These are phyloP conservation scores for Sylvia borin DNA, from an alignment of 2,797 vertebrate species.

Conservation along the genomic window DNA sequence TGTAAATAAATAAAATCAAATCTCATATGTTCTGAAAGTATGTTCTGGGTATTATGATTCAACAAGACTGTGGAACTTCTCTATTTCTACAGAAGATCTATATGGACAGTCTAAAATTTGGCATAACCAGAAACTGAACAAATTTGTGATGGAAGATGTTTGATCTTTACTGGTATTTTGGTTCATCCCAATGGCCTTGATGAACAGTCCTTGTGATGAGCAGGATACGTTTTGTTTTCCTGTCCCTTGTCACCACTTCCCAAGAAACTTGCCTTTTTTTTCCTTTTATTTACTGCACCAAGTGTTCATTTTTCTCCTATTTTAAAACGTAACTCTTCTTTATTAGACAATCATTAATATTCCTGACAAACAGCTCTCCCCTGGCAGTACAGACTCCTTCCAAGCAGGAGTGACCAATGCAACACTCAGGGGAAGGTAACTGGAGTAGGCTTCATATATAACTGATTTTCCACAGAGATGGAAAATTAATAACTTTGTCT, in stretches of 20 bases:
- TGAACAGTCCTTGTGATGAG: rapidly evolving
- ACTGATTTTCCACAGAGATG: neutral
- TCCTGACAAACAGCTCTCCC: neutral
- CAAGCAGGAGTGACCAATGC: neutral
- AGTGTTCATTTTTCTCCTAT: neutral
- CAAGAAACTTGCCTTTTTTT: neutral
- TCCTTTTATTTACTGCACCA: neutral
- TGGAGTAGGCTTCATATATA: neutral
- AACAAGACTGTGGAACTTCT: neutral
- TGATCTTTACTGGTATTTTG: neutral
- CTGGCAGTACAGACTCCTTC: neutral
- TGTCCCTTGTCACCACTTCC: neutral
- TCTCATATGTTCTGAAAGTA: neutral
- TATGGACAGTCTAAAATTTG: neutral
- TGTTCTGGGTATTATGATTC: neutral
- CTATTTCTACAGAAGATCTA: neutral
- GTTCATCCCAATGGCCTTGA: neutral
- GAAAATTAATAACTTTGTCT: neutral
- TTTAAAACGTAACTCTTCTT: neutral
- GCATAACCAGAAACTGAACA: neutral
- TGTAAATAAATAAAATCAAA: neutral
- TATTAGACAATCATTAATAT: neutral
- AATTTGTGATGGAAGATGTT: neutral
- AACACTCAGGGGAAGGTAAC: neutral
- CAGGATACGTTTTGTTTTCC: neutral